These are phyloP conservation scores for Epizoanthus ramosus DNA, from an alignment of 92 coral and sea anemone genomes.

Conservation along the genomic window DNA sequence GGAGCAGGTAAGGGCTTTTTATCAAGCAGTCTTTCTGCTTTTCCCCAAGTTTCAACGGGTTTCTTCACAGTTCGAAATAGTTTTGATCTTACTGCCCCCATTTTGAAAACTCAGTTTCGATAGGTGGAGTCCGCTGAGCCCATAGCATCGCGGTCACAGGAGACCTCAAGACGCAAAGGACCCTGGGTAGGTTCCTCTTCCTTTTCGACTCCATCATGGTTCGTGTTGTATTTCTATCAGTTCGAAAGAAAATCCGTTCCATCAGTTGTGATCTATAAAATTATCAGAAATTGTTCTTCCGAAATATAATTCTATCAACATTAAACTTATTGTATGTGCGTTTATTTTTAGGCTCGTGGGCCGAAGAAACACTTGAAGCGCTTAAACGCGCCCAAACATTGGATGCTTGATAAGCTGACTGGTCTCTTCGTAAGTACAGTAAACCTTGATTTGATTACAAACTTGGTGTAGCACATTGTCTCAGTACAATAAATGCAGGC, in stretches of 20 bases:
- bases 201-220: slow-evolving; percentile 95
- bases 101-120: slow-evolving; percentile 49
- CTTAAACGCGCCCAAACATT: slow-evolving; percentile 99
- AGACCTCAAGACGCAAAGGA: slow-evolving; percentile 50
- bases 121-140: slow-evolving; percentile 38
- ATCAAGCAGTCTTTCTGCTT: slow-evolving; percentile 79
- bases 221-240: slow-evolving; percentile 42
- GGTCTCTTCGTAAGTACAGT: slow-evolving; percentile 90
- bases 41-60: slow-evolving; percentile 77
- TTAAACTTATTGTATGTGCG: slow-evolving; percentile 49
- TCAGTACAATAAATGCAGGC: not conserved
- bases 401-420: slow-evolving; percentile 99
- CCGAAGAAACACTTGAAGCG: slow-evolving; percentile 99
- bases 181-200: slow-evolving; percentile 74
- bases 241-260: slow-evolving; percentile 47
- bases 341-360: slow-evolving; percentile 99
- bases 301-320: slow-evolving; percentile 14
- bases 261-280: slow-evolving; percentile 19
- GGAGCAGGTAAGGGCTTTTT: slow-evolving; percentile 86
- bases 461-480: not conserved
- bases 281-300: slow-evolving; percentile 5
- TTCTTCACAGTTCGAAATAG: slow-evolving; percentile 66
- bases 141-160: slow-evolving; percentile 31
- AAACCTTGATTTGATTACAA: not conserved
- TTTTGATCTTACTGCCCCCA: slow-evolving; percentile 85